Conservation (phyloP, 2,888 invertebrate genomes). For the Cryptosula pallasiana region DNA sequence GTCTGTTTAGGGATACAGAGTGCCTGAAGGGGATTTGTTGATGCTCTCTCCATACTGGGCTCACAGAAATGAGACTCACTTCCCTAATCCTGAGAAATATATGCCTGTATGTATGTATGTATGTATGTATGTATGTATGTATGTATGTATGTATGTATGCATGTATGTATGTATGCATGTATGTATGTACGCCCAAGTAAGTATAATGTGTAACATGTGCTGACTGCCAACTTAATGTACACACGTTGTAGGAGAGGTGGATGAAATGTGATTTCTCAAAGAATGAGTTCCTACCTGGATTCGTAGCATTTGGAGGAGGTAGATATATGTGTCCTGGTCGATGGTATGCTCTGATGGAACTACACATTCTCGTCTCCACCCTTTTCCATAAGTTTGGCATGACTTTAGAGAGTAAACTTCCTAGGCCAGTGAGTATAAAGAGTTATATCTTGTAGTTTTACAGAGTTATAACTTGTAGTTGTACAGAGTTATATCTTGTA, state of each 20-base stretch:
- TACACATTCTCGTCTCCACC: conserved; percentile 41
- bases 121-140: conserved; percentile 2
- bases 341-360: conserved; percentile 47
- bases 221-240: too few species aligned
- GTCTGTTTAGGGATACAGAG: conserved; percentile 34
- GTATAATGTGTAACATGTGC: neutral
- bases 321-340: conserved; percentile 47
- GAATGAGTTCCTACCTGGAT: conserved; percentile 39
- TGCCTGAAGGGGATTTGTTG: conserved; percentile 40
- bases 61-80: conserved; percentile 37
- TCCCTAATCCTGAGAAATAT: conserved; percentile 38
- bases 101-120: conserved; percentile 35
- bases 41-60: conserved; percentile 46
- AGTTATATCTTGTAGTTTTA: neutral
- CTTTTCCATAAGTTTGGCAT: conserved; percentile 36
- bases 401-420: conserved; percentile 31
- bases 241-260: conserved; percentile 36
- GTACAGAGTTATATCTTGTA: too few species aligned
- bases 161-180: neutral
- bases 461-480: too few species aligned
- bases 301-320: conserved; percentile 46
- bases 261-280: conserved; percentile 33
- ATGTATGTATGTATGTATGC: neutral
- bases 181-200: neutral
- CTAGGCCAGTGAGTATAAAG: conserved; percentile 32